phyloP scores from a whole-genome alignment of 2,113 vertebrate species.

The Halichoeres trimaculatus region DNA sequence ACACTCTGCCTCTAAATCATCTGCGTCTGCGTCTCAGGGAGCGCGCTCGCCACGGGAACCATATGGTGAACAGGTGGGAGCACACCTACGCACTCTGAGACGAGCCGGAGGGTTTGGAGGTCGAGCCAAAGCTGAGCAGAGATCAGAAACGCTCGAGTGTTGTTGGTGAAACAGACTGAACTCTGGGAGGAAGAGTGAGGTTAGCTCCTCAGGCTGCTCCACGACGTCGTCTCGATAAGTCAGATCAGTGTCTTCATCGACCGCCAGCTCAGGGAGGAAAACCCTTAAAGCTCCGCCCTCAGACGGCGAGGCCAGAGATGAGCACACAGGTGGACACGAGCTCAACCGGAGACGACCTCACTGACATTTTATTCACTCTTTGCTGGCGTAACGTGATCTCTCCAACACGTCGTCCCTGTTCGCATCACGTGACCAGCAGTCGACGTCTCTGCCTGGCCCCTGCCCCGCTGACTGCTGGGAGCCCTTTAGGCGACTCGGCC shows the following conservation, averaged over 20 bases:
- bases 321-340: no score
- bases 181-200: background rate
- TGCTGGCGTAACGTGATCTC: no score
- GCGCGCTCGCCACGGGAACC: slow-evolving; percentile 6
- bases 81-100: background rate
- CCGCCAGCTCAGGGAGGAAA: no score
- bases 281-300: no score
- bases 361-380: no score
- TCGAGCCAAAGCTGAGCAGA: background rate
- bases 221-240: background rate
- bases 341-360: no score
- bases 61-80: slow-evolving; percentile 27
- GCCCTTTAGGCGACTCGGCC: slow-evolving; percentile 41
- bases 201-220: background rate
- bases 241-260: no score
- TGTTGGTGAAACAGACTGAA: background rate
- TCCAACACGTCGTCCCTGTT: background rate
- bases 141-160: no score
- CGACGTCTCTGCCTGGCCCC: slow-evolving; percentile 11
- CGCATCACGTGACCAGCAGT: slow-evolving; percentile 9
- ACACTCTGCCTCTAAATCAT: slow-evolving; percentile 5
- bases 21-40: background rate
- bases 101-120: background rate
- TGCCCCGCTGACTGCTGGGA: slow-evolving; percentile 31
- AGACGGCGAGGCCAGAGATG: no score